Base-by-base conservation (phyloP, 2,113 vertebrate species). In the Chamaea fasciata region DNA sequence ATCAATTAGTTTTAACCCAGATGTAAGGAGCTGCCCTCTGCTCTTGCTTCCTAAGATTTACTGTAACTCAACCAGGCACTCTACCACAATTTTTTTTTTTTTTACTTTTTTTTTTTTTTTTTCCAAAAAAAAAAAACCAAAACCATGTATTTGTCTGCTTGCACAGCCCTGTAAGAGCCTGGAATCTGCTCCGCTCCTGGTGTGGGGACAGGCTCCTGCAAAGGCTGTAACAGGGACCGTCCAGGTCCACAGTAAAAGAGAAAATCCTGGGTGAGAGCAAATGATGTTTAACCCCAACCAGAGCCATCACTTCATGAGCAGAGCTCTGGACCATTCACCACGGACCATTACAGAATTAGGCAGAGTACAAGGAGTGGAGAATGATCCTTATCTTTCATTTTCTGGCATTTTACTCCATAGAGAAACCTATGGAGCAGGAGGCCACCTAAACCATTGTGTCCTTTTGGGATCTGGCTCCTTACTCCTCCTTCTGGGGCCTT, bases 1-100 rank as follows among this genome's bases (percentile, higher is more conserved):
- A 95, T 89, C 83, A 94, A 92, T 95, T 94, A 93, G 78, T 62
- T 95, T 92, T 80, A 92, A 93, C 57, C 80, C 57, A 79, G 80
- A 93, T 80, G 56, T 62, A 88, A 95, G 77, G 91, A 96, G 59
- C 81, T 95, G 85, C 33, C 24, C 76, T 92, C 93, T 77, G 84
- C 77, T 94, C 79, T 91, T 4, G 24, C 90, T 83, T 81, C 88
- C 94, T 52, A 76, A 93, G 92, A 93, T 86, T 96, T 93, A 88
- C 64, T 94, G 95, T 82, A 84, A 86, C 80, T 87, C 89, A 90
- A 76, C 65, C 44, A 91, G 73, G 62, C 80, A 37, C 39, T 75
- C 85, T 19, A 88, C 65, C 47, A 47, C 57, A 52, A 56, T 64
- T 73, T 8, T 33, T 37, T 24, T 24, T 63, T 59, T 77, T 20